These are phyloP conservation scores for Probaryconus sp. DNA, from an alignment of 1,140 invertebrate species.

Conservation along the genomic window DNA sequence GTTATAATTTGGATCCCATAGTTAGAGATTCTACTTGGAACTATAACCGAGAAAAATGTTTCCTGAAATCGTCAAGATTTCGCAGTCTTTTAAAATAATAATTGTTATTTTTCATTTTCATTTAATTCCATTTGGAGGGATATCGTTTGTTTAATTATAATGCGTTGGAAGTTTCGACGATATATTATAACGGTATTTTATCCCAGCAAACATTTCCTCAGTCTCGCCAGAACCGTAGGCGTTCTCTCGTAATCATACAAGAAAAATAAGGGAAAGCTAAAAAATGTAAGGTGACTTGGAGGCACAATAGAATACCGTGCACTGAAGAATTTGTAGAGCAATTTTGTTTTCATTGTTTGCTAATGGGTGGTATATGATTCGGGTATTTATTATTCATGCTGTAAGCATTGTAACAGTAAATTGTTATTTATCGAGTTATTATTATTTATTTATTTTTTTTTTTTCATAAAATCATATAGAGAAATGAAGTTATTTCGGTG, in stretches of 20 bases:
- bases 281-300: slow-evolving; percentile 24
- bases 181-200: slow-evolving; percentile 27
- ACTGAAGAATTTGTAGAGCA: slow-evolving; percentile 8
- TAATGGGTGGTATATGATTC: background rate
- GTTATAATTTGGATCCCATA: background rate
- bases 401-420: too few species aligned
- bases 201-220: slow-evolving; percentile 2
- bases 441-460: too few species aligned
- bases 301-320: slow-evolving; percentile 3
- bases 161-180: background rate
- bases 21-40: background rate
- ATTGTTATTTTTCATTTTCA: too few species aligned
- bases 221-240: background rate
- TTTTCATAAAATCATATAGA: too few species aligned
- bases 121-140: too few species aligned
- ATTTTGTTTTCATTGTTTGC: slow-evolving; percentile 20
- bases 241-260: slow-evolving; percentile 29
- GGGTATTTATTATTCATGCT: background rate
- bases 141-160: background rate
- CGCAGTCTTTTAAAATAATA: slow-evolving; percentile 3
- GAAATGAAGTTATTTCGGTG: too few species aligned
- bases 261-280: slow-evolving; percentile 26
- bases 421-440: too few species aligned
- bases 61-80: too few species aligned
- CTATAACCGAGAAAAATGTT: background rate